Base-by-base conservation (phyloP, 2,888 invertebrate species). In the Polymixis flavicincta region DNA sequence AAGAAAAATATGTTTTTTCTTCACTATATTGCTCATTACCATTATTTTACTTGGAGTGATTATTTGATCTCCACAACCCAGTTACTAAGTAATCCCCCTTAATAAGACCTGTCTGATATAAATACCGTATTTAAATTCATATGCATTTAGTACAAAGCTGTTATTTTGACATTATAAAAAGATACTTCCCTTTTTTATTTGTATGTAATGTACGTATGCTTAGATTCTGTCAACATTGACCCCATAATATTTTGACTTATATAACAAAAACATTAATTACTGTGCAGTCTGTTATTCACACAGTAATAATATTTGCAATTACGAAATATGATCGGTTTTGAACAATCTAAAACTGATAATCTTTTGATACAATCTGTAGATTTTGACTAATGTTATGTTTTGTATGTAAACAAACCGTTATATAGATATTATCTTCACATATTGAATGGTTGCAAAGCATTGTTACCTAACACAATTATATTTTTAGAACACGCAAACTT, bases 341-440 rank as follows among this genome's bases (percentile, higher is more conserved):
- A 59, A 37, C 42, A 57, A 52, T 59, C 32, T 57, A 11, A n/a
- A 19, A 55, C 28, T 57, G 50, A 42, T 76, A 61, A 76, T 37
- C n/a, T 32, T 66, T 77, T 67, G 48, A 66, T 77, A 32, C 28
- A n/a, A 57, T 77, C 50, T 13, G 32, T 37, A 57, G 57, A 8
- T n/a, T 32, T 78, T 59, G 2, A 59, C n/a, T 50, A 52, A 42
- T 59, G 3, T 28, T 42, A n/a, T 42, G 19, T 50, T 67, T 37
- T 67, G 37, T 28, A 42, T 67, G 25, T 67, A 57, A 67, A 75
- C 67, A 77, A 42, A 74, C 28, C 17, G 8, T 42, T 55, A 8
- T 45, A 6, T 57, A 42, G 11, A 50, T 71, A n/a, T 71, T 55
- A 72, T 71, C 55, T 19, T 19, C 42, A 48, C 19, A 28, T 32